phyloP scores from a whole-genome alignment of 1,140 invertebrate species.

The Tigriopus japonicus region DNA sequence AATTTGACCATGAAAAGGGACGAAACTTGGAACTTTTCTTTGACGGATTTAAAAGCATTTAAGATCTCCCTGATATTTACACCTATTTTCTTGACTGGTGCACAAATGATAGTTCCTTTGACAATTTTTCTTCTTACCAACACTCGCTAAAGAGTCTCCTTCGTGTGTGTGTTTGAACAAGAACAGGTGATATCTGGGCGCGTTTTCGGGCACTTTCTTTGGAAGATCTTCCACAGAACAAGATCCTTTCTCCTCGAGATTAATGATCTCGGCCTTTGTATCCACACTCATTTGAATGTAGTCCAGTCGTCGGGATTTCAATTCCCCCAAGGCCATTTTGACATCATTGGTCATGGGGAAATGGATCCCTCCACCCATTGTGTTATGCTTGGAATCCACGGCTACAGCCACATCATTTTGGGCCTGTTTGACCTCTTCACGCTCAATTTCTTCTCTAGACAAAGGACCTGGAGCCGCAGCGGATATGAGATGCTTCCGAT shows the following conservation, averaged over 20 bases:
- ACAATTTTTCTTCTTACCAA: slow-evolving; percentile 40
- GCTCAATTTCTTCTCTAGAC: slow-evolving; percentile 69
- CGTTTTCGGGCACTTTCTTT: slow-evolving; percentile 54
- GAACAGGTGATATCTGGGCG: slow-evolving; percentile 78
- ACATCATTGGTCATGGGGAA: slow-evolving; percentile 78
- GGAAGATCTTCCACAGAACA: slow-evolving; percentile 42
- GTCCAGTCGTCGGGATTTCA: slow-evolving; percentile 30
- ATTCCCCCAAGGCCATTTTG: slow-evolving; percentile 41
- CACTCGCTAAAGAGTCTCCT: slow-evolving; percentile 62
- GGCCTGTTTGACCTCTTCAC: slow-evolving; percentile 52
- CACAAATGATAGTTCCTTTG: no score
- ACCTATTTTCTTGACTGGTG: no score
- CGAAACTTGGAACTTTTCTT: no score
- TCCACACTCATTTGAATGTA: slow-evolving; percentile 44
- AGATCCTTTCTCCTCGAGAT: slow-evolving; percentile 38
- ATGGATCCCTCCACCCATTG: slow-evolving; percentile 57
- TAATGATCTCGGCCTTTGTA: slow-evolving; percentile 51
- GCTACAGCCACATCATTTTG: slow-evolving; percentile 52
- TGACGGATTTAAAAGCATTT: no score
- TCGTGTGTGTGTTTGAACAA: slow-evolving; percentile 79
- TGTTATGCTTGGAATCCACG: slow-evolving; percentile 70
- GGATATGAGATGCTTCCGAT: slow-evolving; percentile 52
- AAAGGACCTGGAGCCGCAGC: slow-evolving; percentile 64
- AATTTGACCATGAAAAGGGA: no score
- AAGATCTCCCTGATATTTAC: no score